These are phyloP conservation scores for Bubo scandiacus DNA, from an alignment of 2,113 vertebrate species.

Conservation along the genomic window DNA sequence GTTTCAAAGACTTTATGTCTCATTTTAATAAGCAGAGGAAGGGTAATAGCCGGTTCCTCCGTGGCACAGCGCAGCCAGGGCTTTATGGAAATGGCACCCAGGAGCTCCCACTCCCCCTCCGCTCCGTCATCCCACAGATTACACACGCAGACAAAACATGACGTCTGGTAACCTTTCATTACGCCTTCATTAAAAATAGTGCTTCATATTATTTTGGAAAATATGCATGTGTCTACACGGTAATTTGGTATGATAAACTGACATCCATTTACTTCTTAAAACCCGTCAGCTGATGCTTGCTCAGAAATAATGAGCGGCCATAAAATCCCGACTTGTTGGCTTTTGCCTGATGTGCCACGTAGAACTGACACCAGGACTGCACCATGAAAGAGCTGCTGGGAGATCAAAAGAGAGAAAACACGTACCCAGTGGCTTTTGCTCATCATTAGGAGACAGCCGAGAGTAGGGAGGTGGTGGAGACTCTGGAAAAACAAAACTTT, in stretches of 20 bases:
- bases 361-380: not conserved
- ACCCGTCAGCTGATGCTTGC: conserved; percentile 37
- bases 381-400: not conserved
- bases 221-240: not conserved
- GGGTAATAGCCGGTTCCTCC: not conserved
- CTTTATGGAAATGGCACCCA: conserved; percentile 10
- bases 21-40: not conserved
- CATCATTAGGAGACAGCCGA: conserved; percentile 92
- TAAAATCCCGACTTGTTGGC: not conserved
- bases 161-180: conserved; percentile 31
- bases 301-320: conserved; percentile 47
- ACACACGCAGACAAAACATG: conserved; percentile 15
- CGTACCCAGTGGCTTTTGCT: conserved; percentile 99
- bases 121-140: not conserved
- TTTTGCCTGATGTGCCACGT: not conserved
- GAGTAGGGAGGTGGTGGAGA: conserved; percentile 98
- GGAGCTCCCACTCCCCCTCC: not conserved
- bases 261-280: conserved; percentile 1
- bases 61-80: not conserved
- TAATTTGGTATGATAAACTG: conserved; percentile 23
- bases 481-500: conserved; percentile 79
- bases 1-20: not conserved
- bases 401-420: conserved; percentile 28
- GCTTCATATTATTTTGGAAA: conserved; percentile 27
- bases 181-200: conserved; percentile 49